These are phyloP conservation scores for Pygoscelis adeliae DNA, from an alignment of 2,113 vertebrate species.

Conservation along the genomic window DNA sequence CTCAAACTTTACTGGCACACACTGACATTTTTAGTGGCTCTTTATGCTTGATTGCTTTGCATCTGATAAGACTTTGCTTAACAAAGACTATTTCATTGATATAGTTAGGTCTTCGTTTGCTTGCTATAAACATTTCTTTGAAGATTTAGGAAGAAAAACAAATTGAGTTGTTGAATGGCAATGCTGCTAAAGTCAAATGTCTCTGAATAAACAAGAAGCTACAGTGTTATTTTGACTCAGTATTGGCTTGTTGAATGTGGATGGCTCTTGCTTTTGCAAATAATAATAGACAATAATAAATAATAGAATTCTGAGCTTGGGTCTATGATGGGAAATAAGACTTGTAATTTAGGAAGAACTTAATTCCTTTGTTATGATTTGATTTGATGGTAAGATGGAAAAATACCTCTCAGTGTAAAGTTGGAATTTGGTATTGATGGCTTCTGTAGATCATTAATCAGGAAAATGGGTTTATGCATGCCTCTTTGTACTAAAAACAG, in stretches of 20 bases:
- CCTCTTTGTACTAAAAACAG: not conserved
- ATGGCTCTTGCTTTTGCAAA: not conserved
- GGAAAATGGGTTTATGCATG: constrained; percentile 14
- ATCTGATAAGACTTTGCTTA: constrained; percentile 53
- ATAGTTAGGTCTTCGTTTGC: constrained; percentile 23
- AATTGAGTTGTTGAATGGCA: not conserved
- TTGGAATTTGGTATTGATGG: constrained; percentile 52
- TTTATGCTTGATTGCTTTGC: constrained; percentile 52
- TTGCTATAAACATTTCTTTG: constrained; percentile 62
- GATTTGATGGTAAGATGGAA: not conserved
- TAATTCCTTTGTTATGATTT: not conserved
- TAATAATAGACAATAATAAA: not conserved
- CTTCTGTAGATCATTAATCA: constrained; percentile 69
- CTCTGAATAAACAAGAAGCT: constrained; percentile 38
- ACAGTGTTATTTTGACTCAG: not conserved
- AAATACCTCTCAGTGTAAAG: constrained; percentile 26
- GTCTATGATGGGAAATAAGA: not conserved
- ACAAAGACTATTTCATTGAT: constrained; percentile 57
- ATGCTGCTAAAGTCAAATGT: not conserved
- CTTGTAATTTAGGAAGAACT: not conserved
- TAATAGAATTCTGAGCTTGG: not conserved
- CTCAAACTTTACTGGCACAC: not conserved
- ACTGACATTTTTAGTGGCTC: constrained; percentile 52
- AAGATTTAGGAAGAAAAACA: constrained; percentile 53
- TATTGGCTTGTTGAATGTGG: not conserved